Evolutionary conservation across 2,888 invertebrate genomes (phyloP).

Genomic region (Sminthurides aquaticus): DNA sequence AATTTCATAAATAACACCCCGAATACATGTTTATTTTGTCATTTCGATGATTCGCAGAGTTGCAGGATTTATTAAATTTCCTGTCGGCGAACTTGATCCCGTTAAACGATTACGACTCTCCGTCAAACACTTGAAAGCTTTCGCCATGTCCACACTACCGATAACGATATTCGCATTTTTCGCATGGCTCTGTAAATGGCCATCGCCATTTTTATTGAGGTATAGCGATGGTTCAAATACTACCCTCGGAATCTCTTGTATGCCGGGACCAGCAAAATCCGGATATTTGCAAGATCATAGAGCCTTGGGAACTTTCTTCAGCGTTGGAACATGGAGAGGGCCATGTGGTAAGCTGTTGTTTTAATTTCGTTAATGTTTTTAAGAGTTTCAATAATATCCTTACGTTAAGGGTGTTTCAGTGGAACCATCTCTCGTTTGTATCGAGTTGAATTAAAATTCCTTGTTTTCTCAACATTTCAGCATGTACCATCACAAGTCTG

Average conservation of each 20-base stretch:
- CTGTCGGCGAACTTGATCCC: neutral
- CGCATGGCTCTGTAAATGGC: neutral
- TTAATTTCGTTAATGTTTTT: too few species aligned
- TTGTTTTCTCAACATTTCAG: neutral
- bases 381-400: too few species aligned
- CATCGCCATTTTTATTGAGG: neutral
- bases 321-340: neutral
- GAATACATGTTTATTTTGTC: too few species aligned
- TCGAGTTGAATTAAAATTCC: neutral
- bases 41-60: too few species aligned
- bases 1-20: too few species aligned
- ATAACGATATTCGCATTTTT: neutral
- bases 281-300: neutral
- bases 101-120: neutral
- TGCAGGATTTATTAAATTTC: neutral
- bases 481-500: neutral
- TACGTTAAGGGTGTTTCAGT: too few species aligned
- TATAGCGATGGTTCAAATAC: neutral
- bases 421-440: neutral
- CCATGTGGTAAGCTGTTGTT: neutral
- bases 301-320: neutral
- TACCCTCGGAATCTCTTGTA: neutral
- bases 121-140: neutral
- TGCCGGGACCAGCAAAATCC: neutral
- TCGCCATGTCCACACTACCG: neutral